Percentiles rank a stretch among this genome's conserved stretches.
Conservation (phyloP, 2,888 invertebrate genomes). For the Drosophila barbarae region DNA sequence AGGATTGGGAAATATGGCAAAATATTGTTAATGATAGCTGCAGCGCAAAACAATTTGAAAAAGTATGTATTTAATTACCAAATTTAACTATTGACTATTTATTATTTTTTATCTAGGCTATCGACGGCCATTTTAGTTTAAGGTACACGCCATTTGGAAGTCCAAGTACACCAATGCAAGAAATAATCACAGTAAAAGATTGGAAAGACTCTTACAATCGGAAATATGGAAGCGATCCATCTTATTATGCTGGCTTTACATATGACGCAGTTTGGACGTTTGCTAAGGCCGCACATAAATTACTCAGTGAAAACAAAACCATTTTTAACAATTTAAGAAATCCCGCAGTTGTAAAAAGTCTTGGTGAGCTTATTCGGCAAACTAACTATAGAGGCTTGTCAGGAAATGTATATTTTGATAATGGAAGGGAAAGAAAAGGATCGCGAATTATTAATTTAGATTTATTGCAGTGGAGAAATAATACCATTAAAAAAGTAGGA, state of each 20-base stretch:
- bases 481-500: slow-evolving; percentile 81
- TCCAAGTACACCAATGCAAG: slow-evolving; percentile 82
- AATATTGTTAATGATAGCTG: slow-evolving; percentile 80
- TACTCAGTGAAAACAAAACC: slow-evolving; percentile 81
- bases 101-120: slow-evolving; percentile 80
- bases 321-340: slow-evolving; percentile 62
- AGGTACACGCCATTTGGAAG: slow-evolving; percentile 84
- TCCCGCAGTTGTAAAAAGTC: slow-evolving; percentile 71
- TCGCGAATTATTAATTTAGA: slow-evolving; percentile 84
- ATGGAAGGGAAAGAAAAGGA: slow-evolving; percentile 80
- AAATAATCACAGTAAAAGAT: slow-evolving; percentile 83
- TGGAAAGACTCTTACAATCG: slow-evolving; percentile 80
- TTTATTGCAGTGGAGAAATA: slow-evolving; percentile 83
- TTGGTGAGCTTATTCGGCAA: slow-evolving; percentile 83
- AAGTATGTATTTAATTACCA: slow-evolving; percentile 65
- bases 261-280: slow-evolving; percentile 92
- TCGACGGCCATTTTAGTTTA: slow-evolving; percentile 87
- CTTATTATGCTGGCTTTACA: slow-evolving; percentile 87
- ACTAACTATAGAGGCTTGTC: slow-evolving; percentile 88
- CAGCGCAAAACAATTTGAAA: slow-evolving; percentile 83
- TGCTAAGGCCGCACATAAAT: slow-evolving; percentile 85
- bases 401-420: slow-evolving; percentile 85
- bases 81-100: too few relatives aligned
- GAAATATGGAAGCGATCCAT: slow-evolving; percentile 64
- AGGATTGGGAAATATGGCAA: slow-evolving; percentile 84